Base-by-base conservation (phyloP, 2,113 vertebrate species). In the Tachysurus vachellii region DNA sequence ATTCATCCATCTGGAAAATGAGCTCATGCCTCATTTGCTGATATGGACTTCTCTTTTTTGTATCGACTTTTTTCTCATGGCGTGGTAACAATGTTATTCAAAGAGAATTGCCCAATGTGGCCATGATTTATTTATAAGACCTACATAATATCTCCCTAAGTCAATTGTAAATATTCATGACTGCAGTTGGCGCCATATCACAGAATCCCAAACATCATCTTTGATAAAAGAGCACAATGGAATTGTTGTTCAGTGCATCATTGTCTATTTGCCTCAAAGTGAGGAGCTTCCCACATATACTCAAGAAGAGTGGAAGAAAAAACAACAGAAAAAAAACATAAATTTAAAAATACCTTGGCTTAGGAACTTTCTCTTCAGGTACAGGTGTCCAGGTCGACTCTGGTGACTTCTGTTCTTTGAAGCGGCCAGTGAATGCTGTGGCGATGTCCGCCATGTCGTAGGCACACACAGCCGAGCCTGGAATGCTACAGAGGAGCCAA, bases 321-420 rank as follows among this genome's bases (percentile, higher is more conserved):
- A 57, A 47, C 9, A 80, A 6, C 26, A 7, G 17, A 42, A 76
- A 31, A 76, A 31, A 21, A 36, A 17, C 13, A 36, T 36, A 36
- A 9, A 44, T 7, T 14, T 4, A 9, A 14, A 21, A 26, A 31
- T 96, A 99, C 98, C 98, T 98, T 90, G 98, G 98, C 88, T 96
- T 98, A 82, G 98, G 98, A 91, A 99, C 97, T 90, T 94, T 95
- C 50, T 99, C 98, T 31, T 99, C 98, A 56, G 98, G 97, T 92
- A 99, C 97, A 62, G 98, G 97, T 1, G 98, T 99, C 98, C 98
- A 99, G 54, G 97, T 99, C 85, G 98, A 99, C 91, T 99, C 98
- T 0, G 97, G 96, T 83, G 97, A 99, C 93, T 99, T 99, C 92
- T 99, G 98, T 84, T 99, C 98, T 93, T 99, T 99, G 95, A 99